phyloP scores from a whole-genome alignment of 2,888 invertebrate species.

The Anorthoa munda region DNA sequence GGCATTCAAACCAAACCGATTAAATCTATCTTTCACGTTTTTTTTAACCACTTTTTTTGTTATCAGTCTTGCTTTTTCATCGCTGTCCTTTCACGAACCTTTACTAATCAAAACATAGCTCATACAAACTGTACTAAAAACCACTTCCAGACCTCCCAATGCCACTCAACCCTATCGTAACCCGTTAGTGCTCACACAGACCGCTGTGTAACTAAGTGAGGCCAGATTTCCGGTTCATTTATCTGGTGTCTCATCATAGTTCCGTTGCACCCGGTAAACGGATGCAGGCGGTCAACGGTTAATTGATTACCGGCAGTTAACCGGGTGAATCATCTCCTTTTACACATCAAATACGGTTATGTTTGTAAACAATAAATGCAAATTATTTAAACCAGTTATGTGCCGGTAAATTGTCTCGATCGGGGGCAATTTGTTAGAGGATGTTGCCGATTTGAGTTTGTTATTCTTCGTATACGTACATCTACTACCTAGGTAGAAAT shows the following conservation, averaged over 20 bases:
- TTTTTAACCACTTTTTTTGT: too few relatives aligned
- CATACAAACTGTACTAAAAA: neutral
- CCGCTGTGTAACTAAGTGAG: slow-evolving; percentile 65
- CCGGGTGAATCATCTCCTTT: slow-evolving; percentile 65
- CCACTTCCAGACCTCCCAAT: neutral
- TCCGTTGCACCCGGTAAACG: slow-evolving; percentile 86
- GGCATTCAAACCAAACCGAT: neutral
- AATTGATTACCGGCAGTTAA: slow-evolving; percentile 88
- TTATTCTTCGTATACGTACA: neutral
- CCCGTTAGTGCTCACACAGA: slow-evolving; percentile 37
- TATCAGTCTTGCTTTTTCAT: too few relatives aligned
- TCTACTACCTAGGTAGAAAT: neutral
- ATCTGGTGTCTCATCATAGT: slow-evolving; percentile 85
- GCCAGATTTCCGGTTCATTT: slow-evolving; percentile 84
- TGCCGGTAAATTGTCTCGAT: slow-evolving; percentile 37
- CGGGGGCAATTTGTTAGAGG: slow-evolving; percentile 11
- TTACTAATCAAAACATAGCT: neutral
- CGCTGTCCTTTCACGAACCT: neutral
- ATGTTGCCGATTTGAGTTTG: slow-evolving; percentile 3
- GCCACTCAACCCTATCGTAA: slow-evolving; percentile 14
- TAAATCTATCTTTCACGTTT: neutral
- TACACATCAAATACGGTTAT: slow-evolving; percentile 59
- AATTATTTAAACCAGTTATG: slow-evolving; percentile 56
- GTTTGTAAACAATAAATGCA: slow-evolving; percentile 49
- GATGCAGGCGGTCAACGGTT: slow-evolving; percentile 88